Percentiles rank a stretch among this genome's conserved stretches.
Evolutionary conservation across 2,888 invertebrate genomes (phyloP).

Genomic region (Petrolisthes manimaculis): DNA sequence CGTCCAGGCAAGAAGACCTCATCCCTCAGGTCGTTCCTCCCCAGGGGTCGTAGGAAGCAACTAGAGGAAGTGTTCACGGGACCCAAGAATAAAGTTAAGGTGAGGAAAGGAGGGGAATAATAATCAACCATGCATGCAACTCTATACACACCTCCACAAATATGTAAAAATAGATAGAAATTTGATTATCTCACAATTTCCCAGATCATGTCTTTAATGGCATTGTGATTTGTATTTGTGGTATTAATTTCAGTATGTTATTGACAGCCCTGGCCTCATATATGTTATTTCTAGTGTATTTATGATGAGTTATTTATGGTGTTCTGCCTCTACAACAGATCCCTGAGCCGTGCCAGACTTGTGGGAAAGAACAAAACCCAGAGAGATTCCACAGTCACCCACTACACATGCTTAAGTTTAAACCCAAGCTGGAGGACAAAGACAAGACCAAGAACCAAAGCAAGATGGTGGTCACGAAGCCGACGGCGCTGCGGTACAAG

Average conservation of each 20-base stretch:
- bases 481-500: slow-evolving; percentile 61
- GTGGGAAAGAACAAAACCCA: slow-evolving; percentile 78
- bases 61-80: slow-evolving; percentile 59
- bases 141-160: not conserved
- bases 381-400: slow-evolving; percentile 78
- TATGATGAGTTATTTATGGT: not conserved
- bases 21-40: slow-evolving; percentile 47
- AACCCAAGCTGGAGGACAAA: slow-evolving; percentile 51
- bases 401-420: slow-evolving; percentile 56
- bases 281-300: not conserved
- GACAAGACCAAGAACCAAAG: slow-evolving; percentile 68
- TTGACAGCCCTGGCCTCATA: not conserved
- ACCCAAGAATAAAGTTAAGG: slow-evolving; percentile 57
- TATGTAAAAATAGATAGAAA: not conserved
- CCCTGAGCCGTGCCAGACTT: slow-evolving; percentile 68
- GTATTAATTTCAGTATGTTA: not conserved
- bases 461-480: slow-evolving; percentile 62
- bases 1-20: slow-evolving; percentile 47
- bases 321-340: slow-evolving; percentile 35
- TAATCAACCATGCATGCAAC: not conserved
- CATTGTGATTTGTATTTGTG: not conserved
- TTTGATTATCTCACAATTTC: no score
- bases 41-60: slow-evolving; percentile 40
- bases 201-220: not conserved
- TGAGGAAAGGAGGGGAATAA: slow-evolving; percentile 14